Evolutionary conservation across 35 echinoderm and acorn worm species (phyloP).

Genomic region (Lytechinus pictus): DNA sequence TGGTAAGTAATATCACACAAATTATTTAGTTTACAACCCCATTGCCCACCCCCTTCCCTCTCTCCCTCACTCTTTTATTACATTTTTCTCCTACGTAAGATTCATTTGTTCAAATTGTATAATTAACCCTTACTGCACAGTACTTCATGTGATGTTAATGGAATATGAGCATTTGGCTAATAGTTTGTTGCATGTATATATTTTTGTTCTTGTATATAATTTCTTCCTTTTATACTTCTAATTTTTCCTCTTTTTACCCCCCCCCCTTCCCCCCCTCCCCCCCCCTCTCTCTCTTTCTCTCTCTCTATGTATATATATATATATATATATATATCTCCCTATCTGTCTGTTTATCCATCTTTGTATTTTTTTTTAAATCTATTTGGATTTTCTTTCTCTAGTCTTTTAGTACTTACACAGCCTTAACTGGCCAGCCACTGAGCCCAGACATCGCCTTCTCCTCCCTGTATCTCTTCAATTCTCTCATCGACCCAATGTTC

Average conservation of each 20-base stretch:
- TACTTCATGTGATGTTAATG: too few species aligned
- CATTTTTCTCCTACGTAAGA: background rate
- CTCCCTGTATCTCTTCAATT: slow-evolving; percentile 34
- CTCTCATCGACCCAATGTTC: slow-evolving; percentile 35
- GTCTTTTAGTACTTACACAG: slow-evolving; percentile 23
- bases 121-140: too few species aligned
- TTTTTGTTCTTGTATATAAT: too few species aligned
- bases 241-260: background rate
- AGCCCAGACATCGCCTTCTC: slow-evolving; percentile 27
- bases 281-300: background rate
- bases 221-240: background rate
- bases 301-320: background rate
- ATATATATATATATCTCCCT: too few species aligned
- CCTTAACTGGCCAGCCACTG: background rate
- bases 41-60: background rate
- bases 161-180: too few species aligned
- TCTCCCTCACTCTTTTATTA: background rate
- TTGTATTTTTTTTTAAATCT: background rate
- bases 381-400: background rate
- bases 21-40: background rate
- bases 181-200: too few species aligned
- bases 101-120: too few species aligned
- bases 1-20: background rate
- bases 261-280: background rate
- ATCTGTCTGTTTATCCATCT: background rate